These are phyloP conservation scores for Lagenorhynchus albirostris DNA, from an alignment of 2,113 vertebrate species.

Conservation along the genomic window DNA sequence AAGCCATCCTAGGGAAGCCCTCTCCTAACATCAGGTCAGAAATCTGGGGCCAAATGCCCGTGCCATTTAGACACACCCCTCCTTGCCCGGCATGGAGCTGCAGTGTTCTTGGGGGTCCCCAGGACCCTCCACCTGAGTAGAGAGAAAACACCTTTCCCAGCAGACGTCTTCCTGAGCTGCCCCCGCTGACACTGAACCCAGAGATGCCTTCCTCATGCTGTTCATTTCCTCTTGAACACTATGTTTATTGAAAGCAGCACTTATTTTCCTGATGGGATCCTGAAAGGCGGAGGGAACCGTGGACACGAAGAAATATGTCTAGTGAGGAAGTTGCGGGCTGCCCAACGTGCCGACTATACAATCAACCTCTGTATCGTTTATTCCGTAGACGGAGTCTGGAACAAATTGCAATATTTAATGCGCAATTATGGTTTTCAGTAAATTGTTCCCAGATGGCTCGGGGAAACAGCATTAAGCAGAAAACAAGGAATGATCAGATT, in stretches of 20 bases:
- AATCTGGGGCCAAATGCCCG: accelerated
- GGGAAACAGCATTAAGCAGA: neutral
- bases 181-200: accelerated
- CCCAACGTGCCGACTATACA: neutral
- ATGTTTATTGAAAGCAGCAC: neutral
- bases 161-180: accelerated
- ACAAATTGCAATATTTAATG: constrained; percentile 49
- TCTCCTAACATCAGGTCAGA: accelerated
- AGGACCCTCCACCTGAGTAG: accelerated
- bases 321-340: accelerated
- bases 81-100: accelerated
- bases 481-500: constrained; percentile 47
- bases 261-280: neutral
- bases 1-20: accelerated
- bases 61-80: accelerated
- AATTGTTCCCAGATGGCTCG: constrained; percentile 62
- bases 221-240: accelerated
- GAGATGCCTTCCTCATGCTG: accelerated
- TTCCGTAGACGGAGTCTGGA: neutral
- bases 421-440: constrained; percentile 38
- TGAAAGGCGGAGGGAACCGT: accelerated
- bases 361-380: neutral
- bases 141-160: neutral
- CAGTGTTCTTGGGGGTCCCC: accelerated
- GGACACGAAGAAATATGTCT: accelerated